These are phyloP conservation scores for Raja brachyura DNA, from an alignment of 2,113 vertebrate species.

Conservation along the genomic window DNA sequence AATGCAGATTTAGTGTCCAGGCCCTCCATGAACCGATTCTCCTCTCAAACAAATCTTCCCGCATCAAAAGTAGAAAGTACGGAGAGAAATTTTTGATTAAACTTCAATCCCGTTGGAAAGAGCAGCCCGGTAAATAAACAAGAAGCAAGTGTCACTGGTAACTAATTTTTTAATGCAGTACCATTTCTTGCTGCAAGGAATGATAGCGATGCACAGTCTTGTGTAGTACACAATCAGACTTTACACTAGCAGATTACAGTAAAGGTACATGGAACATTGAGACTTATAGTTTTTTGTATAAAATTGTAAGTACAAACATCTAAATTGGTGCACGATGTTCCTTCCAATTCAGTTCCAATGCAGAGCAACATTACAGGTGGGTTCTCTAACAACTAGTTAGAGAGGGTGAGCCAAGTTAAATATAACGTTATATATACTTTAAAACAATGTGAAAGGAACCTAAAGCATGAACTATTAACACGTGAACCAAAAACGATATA, in stretches of 20 bases:
- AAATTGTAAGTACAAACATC: conserved; percentile 33
- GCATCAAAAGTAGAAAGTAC: too few species aligned
- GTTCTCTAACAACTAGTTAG: conserved; percentile 15
- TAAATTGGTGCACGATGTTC: conserved; percentile 20
- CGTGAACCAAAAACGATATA: conserved; percentile 28
- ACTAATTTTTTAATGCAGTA: conserved; percentile 30
- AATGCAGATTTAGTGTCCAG: too few species aligned
- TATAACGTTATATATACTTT: conserved; percentile 34
- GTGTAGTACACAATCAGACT: conserved; percentile 28
- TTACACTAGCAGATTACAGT: conserved; percentile 25
- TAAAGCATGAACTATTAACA: conserved; percentile 31
- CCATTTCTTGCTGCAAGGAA: conserved; percentile 36
- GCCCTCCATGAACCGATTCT: too few species aligned
- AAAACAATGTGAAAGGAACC: conserved; percentile 36
- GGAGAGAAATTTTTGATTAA: not conserved
- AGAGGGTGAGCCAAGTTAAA: conserved; percentile 29
- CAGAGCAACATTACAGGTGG: conserved; percentile 29
- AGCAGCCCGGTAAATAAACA: not conserved
- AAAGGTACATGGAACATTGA: conserved; percentile 30
- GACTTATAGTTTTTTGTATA: conserved; percentile 32
- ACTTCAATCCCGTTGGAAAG: not conserved
- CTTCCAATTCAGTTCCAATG: conserved; percentile 27
- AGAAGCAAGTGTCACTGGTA: not conserved
- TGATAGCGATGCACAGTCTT: conserved; percentile 27
- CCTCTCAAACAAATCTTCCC: too few species aligned